Evolutionary conservation across 2,888 invertebrate species (phyloP).

Genomic region (Coleophora deauratella): DNA sequence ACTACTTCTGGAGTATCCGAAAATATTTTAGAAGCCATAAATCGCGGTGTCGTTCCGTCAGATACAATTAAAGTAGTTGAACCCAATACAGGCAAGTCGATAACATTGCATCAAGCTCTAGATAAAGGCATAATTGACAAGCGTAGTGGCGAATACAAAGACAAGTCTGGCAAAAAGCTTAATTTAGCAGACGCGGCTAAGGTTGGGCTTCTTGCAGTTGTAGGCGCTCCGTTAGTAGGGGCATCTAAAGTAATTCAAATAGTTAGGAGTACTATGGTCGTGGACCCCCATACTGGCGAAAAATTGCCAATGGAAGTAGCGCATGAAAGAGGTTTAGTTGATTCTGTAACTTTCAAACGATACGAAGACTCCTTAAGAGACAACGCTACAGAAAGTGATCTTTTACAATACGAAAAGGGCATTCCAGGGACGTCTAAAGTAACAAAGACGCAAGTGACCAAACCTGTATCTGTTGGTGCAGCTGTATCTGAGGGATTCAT

Average conservation of each 20-base stretch:
- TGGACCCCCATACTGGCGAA: conserved; percentile 87
- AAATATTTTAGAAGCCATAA: conserved; percentile 83
- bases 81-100: conserved; percentile 77
- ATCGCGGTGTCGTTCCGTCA: conserved; percentile 81
- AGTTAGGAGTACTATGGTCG: conserved; percentile 76
- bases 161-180: conserved; percentile 78
- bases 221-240: conserved; percentile 83
- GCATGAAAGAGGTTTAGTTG: conserved; percentile 83
- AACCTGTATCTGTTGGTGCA: conserved; percentile 74
- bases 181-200: conserved; percentile 83
- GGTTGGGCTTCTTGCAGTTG: conserved; percentile 82
- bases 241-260: conserved; percentile 80
- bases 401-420: conserved; percentile 18
- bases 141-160: conserved; percentile 79
- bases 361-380: conserved; percentile 64
- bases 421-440: conserved; percentile 26
- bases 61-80: conserved; percentile 81
- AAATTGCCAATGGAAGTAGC: conserved; percentile 87
- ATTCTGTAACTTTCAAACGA: conserved; percentile 65
- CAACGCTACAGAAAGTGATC: conserved; percentile 38
- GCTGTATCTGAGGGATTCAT: conserved; percentile 72
- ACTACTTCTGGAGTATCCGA: conserved; percentile 81
- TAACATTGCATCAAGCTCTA: conserved; percentile 84
- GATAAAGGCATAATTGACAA: conserved; percentile 83
- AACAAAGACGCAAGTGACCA: conserved; percentile 43